phyloP scores from a whole-genome alignment of 2,113 vertebrate species.

The Pandion haliaetus region DNA sequence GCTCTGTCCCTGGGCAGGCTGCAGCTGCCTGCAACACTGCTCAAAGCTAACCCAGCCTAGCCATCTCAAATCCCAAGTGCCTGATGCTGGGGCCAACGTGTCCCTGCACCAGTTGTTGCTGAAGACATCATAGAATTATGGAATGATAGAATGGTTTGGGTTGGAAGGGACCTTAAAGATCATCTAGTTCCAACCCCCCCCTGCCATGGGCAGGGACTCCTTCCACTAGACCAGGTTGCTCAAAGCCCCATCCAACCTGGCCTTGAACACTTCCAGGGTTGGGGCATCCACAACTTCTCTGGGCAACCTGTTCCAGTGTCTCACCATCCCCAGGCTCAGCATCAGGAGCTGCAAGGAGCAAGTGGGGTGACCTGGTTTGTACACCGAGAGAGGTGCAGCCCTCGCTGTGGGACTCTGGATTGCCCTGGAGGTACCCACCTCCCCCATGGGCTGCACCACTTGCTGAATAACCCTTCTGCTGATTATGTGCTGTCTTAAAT shows the following conservation, averaged over 20 bases:
- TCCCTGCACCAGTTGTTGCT: neutral
- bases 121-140: neutral
- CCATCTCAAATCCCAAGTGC: neutral
- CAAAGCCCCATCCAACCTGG: neutral
- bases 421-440: neutral
- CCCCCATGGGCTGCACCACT: neutral
- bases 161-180: neutral
- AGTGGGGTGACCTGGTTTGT: neutral
- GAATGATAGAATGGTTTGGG: neutral
- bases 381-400: neutral
- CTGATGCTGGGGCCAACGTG: rapidly evolving
- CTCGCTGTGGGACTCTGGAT: neutral
- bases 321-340: neutral
- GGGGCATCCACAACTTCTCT: neutral
- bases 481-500: neutral
- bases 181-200: neutral
- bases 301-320: neutral
- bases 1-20: neutral
- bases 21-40: neutral
- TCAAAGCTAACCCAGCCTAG: neutral
- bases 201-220: neutral
- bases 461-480: neutral
- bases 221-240: neutral
- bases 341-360: neutral
- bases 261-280: neutral